Base-by-base conservation (phyloP, 2,888 invertebrate genomes). In the Gisinianus flammeolus region DNA sequence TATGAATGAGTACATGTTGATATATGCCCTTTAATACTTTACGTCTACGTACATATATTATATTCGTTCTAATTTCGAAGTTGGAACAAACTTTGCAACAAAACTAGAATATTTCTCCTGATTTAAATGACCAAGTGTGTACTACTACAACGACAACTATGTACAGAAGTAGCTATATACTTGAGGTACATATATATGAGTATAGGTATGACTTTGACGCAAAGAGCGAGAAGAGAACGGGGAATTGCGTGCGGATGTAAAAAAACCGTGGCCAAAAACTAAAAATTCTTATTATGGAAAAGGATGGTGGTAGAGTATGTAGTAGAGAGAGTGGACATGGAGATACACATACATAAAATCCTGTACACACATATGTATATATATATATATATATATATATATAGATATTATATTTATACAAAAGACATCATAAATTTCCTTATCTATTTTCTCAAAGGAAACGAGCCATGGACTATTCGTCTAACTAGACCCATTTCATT, bases 371-470 rank as follows among this genome's bases (percentile, higher is more conserved):
- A 19, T 44, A 44, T 44, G 44, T 6, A 44, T 44, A 44, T 6
- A 44, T 44, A 6, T 44, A 44, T 19, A 44, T 44, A 44, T 19
- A 16, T 44, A 19, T 44, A 44, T 44, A 19, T 6, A 44, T 44
- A 44, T 6, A 44, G 12, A 6, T 44, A 44, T 19, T 16, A 16
- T 16, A 12, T 44, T 44, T 12, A 35, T 35, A 35, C 44, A 44
- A 44, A 44, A 44, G 19, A 44, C 2, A 28, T 26, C 12, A 62
- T 62, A 62, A 62, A 62, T 62, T 62, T 26, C 28, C 62, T 62
- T 62, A 62, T 62, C 62, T 62, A 26, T 62, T 62, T 62, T 62
- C 62, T 62, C 62, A 62, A 62, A 62, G 62, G 62, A 62, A 62
- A 62, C 26, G 62, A 62, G 22, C 62, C 62, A 44, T 44, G 44